Evolutionary conservation across 2,797 vertebrate species (phyloP).

Genomic region (Scarus forsteni): DNA sequence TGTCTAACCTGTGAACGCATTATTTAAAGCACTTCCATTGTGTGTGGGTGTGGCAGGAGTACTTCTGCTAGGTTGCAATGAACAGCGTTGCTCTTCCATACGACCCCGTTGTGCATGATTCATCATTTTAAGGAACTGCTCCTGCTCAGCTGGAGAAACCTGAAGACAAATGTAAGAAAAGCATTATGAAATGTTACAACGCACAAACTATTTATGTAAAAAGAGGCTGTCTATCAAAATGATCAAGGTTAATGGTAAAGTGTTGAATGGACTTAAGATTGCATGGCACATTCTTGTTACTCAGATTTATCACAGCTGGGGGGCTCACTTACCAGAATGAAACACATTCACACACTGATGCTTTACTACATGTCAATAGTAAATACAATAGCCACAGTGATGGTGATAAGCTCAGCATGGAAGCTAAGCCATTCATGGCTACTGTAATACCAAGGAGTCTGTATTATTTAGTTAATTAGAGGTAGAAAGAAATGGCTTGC

Average conservation of each 20-base stretch:
- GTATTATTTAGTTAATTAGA: no score
- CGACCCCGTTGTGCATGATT: slow-evolving; percentile 67
- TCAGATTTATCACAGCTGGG: no score
- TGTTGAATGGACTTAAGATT: no score
- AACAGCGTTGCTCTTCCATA: slow-evolving; percentile 78
- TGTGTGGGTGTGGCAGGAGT: slow-evolving; percentile 55
- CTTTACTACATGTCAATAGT: no score
- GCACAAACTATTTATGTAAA: neutral
- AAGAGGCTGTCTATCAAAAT: neutral
- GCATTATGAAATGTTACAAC: neutral
- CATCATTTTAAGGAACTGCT: slow-evolving; percentile 69
- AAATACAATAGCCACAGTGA: no score
- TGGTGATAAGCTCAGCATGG: no score
- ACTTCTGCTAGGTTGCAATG: slow-evolving; percentile 69
- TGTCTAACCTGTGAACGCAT: slow-evolving; percentile 57
- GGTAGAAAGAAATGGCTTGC: no score
- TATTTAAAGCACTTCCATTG: slow-evolving; percentile 59
- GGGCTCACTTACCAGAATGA: no score
- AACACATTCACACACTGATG: no score
- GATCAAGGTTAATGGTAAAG: neutral
- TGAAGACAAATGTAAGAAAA: slow-evolving; percentile 9
- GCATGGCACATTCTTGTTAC: no score
- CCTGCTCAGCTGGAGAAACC: slow-evolving; percentile 46
- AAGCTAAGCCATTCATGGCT: no score
- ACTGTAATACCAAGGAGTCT: no score